A percentile compares a stretch with the other conserved stretches of the same genome.
Evolutionary conservation across 2,113 vertebrate species (phyloP).

Genomic region (Ophthalmolycus amberensis): DNA sequence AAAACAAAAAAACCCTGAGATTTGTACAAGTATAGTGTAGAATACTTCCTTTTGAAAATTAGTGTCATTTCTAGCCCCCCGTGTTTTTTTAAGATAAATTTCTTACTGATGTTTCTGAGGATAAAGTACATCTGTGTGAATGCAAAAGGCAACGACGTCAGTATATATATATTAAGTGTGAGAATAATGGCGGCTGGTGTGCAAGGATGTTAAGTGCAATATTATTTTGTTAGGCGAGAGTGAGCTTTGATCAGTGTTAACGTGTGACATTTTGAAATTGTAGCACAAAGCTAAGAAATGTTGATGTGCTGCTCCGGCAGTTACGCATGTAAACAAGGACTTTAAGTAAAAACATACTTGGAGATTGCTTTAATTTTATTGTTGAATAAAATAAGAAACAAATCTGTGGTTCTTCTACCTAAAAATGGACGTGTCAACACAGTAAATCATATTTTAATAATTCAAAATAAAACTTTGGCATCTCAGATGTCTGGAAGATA

Average conservation of each 20-base stretch:
- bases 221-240: conserved; percentile 87
- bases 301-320: conserved; percentile 91
- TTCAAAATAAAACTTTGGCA: conserved; percentile 45
- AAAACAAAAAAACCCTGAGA: conserved; percentile 65
- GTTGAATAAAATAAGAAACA: conserved; percentile 29
- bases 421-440: conserved; percentile 42
- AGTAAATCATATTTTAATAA: conserved; percentile 54
- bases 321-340: conserved; percentile 88
- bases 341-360: conserved; percentile 86
- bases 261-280: conserved; percentile 87
- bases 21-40: conserved; percentile 92
- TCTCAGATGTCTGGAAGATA: conserved; percentile 42
- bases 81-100: conserved; percentile 87
- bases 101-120: conserved; percentile 88
- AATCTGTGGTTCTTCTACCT: conserved; percentile 42
- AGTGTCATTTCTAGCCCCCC: conserved; percentile 90
- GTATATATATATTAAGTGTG: conserved; percentile 69
- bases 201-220: conserved; percentile 91
- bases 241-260: conserved; percentile 89
- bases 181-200: conserved; percentile 82
- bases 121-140: conserved; percentile 80
- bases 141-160: conserved; percentile 72
- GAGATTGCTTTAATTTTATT: conserved; percentile 78
- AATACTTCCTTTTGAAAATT: conserved; percentile 93
- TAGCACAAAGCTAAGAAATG: conserved; percentile 87